A percentile compares a stretch with the other conserved stretches of the same genome.
Evolutionary conservation across 2,113 vertebrate species (phyloP).

Genomic region (Xenotilapia flavipinnis): DNA sequence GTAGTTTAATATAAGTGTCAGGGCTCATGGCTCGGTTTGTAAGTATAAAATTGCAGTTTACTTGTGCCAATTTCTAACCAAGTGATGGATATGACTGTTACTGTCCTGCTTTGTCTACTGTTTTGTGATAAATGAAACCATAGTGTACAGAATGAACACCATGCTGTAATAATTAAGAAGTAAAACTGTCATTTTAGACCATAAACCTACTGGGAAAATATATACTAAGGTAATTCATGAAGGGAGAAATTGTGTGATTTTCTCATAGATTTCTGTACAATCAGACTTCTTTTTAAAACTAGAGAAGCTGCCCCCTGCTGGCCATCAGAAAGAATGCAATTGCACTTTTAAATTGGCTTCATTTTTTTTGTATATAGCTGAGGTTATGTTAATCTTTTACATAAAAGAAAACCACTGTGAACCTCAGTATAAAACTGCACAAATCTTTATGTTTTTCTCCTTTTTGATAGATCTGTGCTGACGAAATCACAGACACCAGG

Average conservation of each 20-base stretch:
- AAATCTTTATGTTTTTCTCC: neutral
- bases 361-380: neutral
- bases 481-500: constrained; percentile 92
- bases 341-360: neutral
- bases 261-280: neutral
- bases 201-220: neutral
- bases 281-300: neutral
- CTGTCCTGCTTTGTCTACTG: neutral
- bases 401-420: neutral
- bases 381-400: neutral
- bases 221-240: neutral
- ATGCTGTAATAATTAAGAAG: neutral
- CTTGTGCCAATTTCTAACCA: neutral
- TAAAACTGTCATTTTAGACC: neutral
- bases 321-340: neutral
- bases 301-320: neutral
- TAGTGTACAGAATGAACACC: neutral
- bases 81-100: neutral
- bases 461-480: constrained; percentile 62
- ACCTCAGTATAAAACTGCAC: neutral
- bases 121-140: neutral
- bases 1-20: neutral
- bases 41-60: neutral
- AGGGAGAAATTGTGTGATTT: neutral
- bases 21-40: neutral